phyloP scores from a whole-genome alignment of 2,797 vertebrate genomes.

The Aulostomus chinensis region DNA sequence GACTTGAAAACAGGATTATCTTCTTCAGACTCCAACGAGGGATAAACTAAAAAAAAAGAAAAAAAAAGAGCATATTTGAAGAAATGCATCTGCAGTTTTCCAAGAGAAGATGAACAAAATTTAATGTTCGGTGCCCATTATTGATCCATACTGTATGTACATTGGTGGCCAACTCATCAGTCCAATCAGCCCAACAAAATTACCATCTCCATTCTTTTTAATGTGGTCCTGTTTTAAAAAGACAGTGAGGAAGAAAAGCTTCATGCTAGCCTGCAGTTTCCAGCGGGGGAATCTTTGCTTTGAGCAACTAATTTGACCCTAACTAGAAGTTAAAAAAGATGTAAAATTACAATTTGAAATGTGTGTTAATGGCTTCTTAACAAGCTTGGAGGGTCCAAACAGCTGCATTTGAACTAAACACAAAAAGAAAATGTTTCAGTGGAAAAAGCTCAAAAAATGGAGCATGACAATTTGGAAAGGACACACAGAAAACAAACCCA shows the following conservation, averaged over 20 bases:
- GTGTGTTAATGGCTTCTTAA: constrained; percentile 79
- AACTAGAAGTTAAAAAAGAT: constrained; percentile 74
- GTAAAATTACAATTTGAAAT: constrained; percentile 72
- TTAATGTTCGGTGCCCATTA: too few relatives aligned
- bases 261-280: constrained; percentile 31
- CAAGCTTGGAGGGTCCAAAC: constrained; percentile 63
- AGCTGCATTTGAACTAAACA: constrained; percentile 73
- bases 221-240: constrained; percentile 73
- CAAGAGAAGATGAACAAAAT: too few relatives aligned
- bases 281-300: constrained; percentile 56
- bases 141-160: too few relatives aligned
- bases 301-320: constrained; percentile 73
- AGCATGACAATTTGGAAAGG: constrained; percentile 55
- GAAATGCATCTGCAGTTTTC: background rate
- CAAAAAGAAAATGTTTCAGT: constrained; percentile 57
- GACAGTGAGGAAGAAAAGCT: constrained; percentile 46
- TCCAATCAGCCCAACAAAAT: too few relatives aligned
- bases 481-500: constrained; percentile 58
- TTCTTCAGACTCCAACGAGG: constrained; percentile 97
- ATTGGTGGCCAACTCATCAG: too few relatives aligned
- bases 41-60: constrained; percentile 83
- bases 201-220: too few relatives aligned
- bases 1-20: constrained; percentile 99
- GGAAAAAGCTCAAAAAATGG: constrained; percentile 50
- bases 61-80: too few relatives aligned